These are phyloP conservation scores for Peromyscus nudipes DNA, from an alignment of 2,797 vertebrate genomes.

Conservation along the genomic window DNA sequence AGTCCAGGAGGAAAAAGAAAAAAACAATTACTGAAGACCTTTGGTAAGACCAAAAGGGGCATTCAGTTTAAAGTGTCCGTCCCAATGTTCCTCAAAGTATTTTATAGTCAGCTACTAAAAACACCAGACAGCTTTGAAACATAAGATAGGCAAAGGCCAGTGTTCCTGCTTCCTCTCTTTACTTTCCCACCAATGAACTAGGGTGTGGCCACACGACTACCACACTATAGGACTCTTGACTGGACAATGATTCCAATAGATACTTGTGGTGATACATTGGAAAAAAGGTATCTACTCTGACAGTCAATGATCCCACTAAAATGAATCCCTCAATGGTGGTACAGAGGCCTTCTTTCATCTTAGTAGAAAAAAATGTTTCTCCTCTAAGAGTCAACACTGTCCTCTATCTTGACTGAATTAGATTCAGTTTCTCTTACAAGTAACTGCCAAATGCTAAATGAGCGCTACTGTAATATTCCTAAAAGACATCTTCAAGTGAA, in stretches of 20 bases:
- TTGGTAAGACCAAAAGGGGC: conserved; percentile 84
- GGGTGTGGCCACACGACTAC: neutral
- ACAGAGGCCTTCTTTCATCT: neutral
- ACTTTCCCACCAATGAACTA: conserved; percentile 3
- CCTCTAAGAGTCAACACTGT: conserved; percentile 53
- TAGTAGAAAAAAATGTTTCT: conserved; percentile 37
- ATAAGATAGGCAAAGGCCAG: conserved; percentile 49
- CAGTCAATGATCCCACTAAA: conserved; percentile 31
- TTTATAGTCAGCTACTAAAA: conserved; percentile 76
- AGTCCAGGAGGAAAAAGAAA: conserved; percentile 96
- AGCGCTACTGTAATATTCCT: conserved; percentile 51
- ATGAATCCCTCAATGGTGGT: neutral
- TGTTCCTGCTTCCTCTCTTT: neutral
- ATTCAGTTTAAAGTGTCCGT: conserved; percentile 86
- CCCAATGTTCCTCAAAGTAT: conserved; percentile 77
- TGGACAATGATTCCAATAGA: conserved; percentile 35
- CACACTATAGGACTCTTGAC: neutral
- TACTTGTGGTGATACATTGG: neutral
- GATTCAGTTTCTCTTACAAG: conserved; percentile 51
- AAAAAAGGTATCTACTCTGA: neutral
- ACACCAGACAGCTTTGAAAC: conserved; percentile 57
- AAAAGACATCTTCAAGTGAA: conserved; percentile 70
- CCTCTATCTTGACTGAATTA: conserved; percentile 34
- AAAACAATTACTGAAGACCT: conserved; percentile 92
- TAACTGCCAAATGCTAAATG: conserved; percentile 44